A percentile compares a stretch with the other conserved stretches of the same genome.
phyloP scores from a whole-genome alignment of 1,140 invertebrate species.

The Neodiprion virginianus region DNA sequence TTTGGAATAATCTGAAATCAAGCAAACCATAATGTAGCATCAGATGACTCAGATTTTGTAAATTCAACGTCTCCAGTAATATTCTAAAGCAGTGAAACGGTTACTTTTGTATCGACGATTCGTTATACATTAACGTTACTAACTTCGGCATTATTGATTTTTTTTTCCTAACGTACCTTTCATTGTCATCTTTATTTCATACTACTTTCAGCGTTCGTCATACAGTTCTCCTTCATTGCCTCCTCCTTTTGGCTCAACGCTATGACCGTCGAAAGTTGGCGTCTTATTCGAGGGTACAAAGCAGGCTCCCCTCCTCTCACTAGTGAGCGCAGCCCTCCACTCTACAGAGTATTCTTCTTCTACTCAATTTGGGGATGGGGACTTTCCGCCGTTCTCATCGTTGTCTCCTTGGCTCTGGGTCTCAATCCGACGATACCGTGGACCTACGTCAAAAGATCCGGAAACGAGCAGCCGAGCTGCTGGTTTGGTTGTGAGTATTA shows the following conservation, averaged over 20 bases:
- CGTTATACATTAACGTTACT: too few species aligned
- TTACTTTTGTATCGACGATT: too few species aligned
- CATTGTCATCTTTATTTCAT: neutral
- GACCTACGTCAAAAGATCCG: slow-evolving; percentile 57
- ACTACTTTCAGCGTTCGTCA: slow-evolving; percentile 62
- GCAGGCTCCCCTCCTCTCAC: slow-evolving; percentile 18
- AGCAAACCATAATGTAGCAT: too few species aligned
- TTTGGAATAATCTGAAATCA: slow-evolving; percentile 10
- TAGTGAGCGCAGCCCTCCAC: slow-evolving; percentile 33
- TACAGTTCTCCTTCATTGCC: slow-evolving; percentile 78
- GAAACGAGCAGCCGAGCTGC: slow-evolving; percentile 56
- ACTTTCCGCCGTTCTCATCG: slow-evolving; percentile 56
- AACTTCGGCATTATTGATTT: too few species aligned
- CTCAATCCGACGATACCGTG: slow-evolving; percentile 55
- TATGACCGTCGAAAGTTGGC: slow-evolving; percentile 76
- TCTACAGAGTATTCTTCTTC: slow-evolving; percentile 61
- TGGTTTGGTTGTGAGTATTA: slow-evolving; percentile 63
- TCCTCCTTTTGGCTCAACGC: slow-evolving; percentile 84
- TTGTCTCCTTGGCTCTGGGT: slow-evolving; percentile 58
- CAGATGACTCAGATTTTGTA: too few species aligned
- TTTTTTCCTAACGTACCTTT: too few species aligned
- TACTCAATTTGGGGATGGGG: slow-evolving; percentile 69
- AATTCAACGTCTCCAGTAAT: too few species aligned
- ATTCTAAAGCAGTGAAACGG: too few species aligned
- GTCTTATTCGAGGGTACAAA: slow-evolving; percentile 50